Evolutionary conservation across 2,888 invertebrate species (phyloP).

Genomic region (Oegoconia quadripuncta): DNA sequence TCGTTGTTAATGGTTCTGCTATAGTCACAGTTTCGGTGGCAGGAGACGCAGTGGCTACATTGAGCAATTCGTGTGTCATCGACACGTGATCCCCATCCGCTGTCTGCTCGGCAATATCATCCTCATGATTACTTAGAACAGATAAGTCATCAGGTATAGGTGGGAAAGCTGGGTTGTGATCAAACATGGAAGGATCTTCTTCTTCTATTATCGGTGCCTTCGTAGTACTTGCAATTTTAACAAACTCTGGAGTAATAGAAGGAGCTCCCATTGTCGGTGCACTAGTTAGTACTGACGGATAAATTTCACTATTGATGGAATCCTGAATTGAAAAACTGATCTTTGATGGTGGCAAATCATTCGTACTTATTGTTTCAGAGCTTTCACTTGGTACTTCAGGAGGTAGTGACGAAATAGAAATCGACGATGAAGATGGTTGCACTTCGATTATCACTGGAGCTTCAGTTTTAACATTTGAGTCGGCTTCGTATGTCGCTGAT

Average conservation of each 20-base stretch:
- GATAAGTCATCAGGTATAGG: slow-evolving; percentile 69
- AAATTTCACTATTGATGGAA: slow-evolving; percentile 52
- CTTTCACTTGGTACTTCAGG: slow-evolving; percentile 30
- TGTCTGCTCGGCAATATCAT: slow-evolving; percentile 56
- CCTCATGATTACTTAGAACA: slow-evolving; percentile 59
- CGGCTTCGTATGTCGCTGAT: slow-evolving; percentile 28
- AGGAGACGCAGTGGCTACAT: slow-evolving; percentile 28
- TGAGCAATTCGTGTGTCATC: slow-evolving; percentile 36
- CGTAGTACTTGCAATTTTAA: slow-evolving; percentile 39
- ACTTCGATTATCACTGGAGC: slow-evolving; percentile 44
- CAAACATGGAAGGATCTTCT: slow-evolving; percentile 53
- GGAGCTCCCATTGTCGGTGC: slow-evolving; percentile 45
- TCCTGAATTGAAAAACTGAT: slow-evolving; percentile 61
- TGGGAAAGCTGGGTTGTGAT: slow-evolving; percentile 70
- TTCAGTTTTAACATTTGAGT: slow-evolving; percentile 34
- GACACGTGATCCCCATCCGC: slow-evolving; percentile 46
- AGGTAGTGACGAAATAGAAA: slow-evolving; percentile 28
- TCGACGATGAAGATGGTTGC: slow-evolving; percentile 29
- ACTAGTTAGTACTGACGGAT: slow-evolving; percentile 48
- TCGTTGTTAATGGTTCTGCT: slow-evolving; percentile 35
- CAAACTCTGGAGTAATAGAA: slow-evolving; percentile 28
- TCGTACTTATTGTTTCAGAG: slow-evolving; percentile 28
- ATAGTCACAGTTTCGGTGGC: slow-evolving; percentile 30
- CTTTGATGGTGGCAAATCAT: slow-evolving; percentile 54
- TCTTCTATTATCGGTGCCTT: slow-evolving; percentile 59